Evolutionary conservation across 2,888 invertebrate species (phyloP), one percentile per base, ranked within the genome.

Genomic region (Nymphalis polychloros): DNA sequence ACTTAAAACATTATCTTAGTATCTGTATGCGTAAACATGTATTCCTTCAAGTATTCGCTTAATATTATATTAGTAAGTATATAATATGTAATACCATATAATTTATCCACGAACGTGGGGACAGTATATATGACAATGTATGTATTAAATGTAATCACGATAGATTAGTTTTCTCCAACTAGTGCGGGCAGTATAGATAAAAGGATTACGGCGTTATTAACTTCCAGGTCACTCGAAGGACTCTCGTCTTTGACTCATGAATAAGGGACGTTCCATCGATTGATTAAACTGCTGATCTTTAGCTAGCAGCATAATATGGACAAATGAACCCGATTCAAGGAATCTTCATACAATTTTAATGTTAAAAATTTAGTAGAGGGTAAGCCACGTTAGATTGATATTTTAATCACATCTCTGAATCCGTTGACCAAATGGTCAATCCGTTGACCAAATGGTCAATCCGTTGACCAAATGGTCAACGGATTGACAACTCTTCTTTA

Each of bases 201-300:
- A 57, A 35, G 57, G 57, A 57, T 57, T 57, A 57, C 41, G 57
- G 19, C n/a, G 41, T 57, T 57, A 57, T 41, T 41, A 57, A 41
- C 35, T 57, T 20, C 19, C 57, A 57, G 57, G 35, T 41, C 57
- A 57, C 57, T 41, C 20, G 31, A n/a, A 8, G 17, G 16, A 19
- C n/a, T 49, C 55, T 55, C 52, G 27, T 52, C 53, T 41, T 57
- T 57, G 19, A 41, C 57, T 41, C 41, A 47, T 31, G 60, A 65
- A 64, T 59, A 64, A 59, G 59, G 59, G 46, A 55, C 53, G 8
- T n/a, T 20, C 46, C 60, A 41, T 47, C 60, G 52, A 65, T 65
- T 53, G 65, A 52, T 52, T 50, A n/a, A n/a, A n/a, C 31, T 7
- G n/a, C 35, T 35, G 57, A 64, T 64, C 57, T 49, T 57, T 13